Evolutionary conservation across 1,140 invertebrate genomes (phyloP), one percentile per base, ranked within the genome.

Genomic region (Camponotus floridanus): DNA sequence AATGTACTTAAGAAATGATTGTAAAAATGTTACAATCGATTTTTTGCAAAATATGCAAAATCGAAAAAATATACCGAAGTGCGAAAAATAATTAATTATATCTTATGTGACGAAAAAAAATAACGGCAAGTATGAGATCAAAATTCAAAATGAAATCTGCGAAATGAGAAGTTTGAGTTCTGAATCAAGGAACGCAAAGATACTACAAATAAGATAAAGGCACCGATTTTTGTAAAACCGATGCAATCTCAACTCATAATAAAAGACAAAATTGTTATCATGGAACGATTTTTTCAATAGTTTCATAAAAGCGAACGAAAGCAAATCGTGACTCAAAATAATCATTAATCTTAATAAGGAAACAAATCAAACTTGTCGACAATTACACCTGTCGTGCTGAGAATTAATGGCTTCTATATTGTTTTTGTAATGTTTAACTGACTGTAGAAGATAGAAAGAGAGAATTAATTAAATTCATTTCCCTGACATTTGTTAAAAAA

Each of bases 381-480:
- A 74, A 98, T 45, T 98, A 98, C 87, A 99, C 98, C 15, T 98
- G 98, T 92, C 96, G 97, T 90, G 98, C 98, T 9, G 97, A 98
- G 94, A 99, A 99, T 97, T 68, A 97, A 96, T 64, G 98, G 98
- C n/a, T 98, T 97, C 98, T 0, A 98, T 45, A 45, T 45, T 45
- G 42, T 11, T 45, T 97, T 4, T 97, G 97, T 84, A 98, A 45
- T 45, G 42, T 45, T 45, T 98, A 0, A 97, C 98, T 6, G 97
- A 96, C 31, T 45, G 91, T 97, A 42, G 96, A 97, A 62, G 8
- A 55, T 96, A 96, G 93, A 96, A 97, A 91, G 93, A 96, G 97
- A 91, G 95, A 96, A 87, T 94, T 96, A 1, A 91, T 96, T 36
- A 96, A 97, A 93, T 95, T 97, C 31, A 95, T 96, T 89, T 96